Conservation (phyloP, 2,797 vertebrate species). For the Anguilla anguilla region DNA sequence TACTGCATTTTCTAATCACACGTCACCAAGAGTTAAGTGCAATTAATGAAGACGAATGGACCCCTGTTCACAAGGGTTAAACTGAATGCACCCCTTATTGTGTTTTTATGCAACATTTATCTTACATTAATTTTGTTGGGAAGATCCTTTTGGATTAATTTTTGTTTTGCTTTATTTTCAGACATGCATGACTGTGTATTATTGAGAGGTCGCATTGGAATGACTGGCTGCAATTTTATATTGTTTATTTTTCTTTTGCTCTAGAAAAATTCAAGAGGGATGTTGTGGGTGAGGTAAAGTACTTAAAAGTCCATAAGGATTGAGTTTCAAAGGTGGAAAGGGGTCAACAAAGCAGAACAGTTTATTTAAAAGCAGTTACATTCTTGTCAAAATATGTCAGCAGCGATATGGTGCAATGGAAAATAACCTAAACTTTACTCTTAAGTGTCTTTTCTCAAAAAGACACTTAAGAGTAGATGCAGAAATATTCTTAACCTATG, state of each 20-base stretch:
- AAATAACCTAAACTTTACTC: not conserved
- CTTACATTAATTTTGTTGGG: not conserved
- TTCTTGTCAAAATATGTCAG: slow-evolving; percentile 6
- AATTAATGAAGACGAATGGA: not conserved
- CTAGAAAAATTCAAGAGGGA: slow-evolving; percentile 1
- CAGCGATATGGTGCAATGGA: slow-evolving; percentile 13
- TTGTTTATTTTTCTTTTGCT: slow-evolving; percentile 27
- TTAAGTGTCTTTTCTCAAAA: not conserved
- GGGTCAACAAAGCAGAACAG: slow-evolving; percentile 19
- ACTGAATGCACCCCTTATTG: not conserved
- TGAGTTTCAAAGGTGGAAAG: slow-evolving; percentile 30
- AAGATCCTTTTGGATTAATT: not conserved
- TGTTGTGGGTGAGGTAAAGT: not conserved
- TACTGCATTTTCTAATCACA: not conserved
- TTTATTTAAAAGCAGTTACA: slow-evolving; percentile 12
- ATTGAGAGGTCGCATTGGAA: not conserved
- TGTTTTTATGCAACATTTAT: not conserved
- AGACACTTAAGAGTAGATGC: not conserved
- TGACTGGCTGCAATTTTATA: not conserved
- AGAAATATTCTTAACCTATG: not conserved
- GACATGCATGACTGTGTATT: not conserved
- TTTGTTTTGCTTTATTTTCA: not conserved
- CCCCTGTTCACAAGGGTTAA: not conserved
- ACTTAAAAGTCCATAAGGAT: slow-evolving; percentile 7
- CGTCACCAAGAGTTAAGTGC: not conserved